These are phyloP conservation scores for Helleia helle DNA, from an alignment of 2,888 invertebrate species.

Conservation along the genomic window DNA sequence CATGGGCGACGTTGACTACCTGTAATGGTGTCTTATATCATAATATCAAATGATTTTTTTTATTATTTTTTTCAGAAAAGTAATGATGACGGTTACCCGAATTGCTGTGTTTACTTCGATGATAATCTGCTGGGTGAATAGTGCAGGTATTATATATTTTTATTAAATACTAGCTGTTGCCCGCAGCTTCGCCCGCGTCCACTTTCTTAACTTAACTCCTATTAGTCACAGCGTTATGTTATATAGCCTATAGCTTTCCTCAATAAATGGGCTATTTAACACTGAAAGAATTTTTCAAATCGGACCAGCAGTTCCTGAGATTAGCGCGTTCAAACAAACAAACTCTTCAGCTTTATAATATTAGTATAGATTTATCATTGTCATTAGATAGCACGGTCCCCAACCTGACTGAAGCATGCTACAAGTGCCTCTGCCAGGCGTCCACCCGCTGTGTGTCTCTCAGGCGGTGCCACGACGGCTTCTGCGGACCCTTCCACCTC, in stretches of 20 bases:
- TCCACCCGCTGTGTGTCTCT: not conserved
- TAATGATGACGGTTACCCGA: not conserved
- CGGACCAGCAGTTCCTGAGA: too few species aligned
- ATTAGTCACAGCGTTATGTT: too few species aligned
- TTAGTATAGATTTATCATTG: not conserved
- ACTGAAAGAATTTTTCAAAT: too few species aligned
- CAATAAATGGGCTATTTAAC: too few species aligned
- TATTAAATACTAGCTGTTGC: not conserved
- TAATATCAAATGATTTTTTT: too few species aligned
- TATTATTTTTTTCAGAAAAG: not conserved
- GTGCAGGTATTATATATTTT: not conserved
- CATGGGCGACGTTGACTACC: too few species aligned
- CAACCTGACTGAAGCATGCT: constrained; percentile 5
- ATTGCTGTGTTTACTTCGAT: not conserved
- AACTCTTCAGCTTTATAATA: too few species aligned
- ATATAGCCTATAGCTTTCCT: too few species aligned
- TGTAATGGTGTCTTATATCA: too few species aligned
- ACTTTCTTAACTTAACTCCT: too few species aligned
- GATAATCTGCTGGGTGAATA: not conserved
- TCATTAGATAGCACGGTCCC: not conserved
- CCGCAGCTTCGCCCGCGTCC: too few species aligned
- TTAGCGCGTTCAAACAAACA: too few species aligned
- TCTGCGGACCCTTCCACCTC: constrained; percentile 6
- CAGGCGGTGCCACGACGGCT: not conserved
- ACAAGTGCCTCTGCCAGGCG: constrained; percentile 3